Conservation (phyloP, 2,797 vertebrate genomes). For the Cirrhinus mrigala region DNA sequence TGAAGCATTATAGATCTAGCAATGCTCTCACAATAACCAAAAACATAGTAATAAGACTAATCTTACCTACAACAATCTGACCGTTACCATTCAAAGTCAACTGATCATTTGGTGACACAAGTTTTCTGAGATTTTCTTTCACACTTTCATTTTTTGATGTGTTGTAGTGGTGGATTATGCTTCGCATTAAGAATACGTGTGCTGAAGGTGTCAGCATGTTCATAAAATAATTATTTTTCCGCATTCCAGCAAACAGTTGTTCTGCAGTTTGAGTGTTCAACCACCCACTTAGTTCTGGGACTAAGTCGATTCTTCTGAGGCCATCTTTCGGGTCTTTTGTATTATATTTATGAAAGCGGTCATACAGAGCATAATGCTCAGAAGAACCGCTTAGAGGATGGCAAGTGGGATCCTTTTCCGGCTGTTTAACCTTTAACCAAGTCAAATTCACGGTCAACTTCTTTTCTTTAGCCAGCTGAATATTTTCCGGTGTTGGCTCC, state of each 20-base stretch:
- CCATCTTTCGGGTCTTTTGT: slow-evolving; percentile 25
- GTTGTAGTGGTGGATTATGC: slow-evolving; percentile 14
- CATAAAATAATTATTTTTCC: slow-evolving; percentile 5
- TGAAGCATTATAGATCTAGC: not conserved
- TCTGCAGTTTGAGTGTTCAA: not conserved
- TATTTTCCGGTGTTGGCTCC: slow-evolving; percentile 1
- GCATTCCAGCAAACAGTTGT: slow-evolving; percentile 4
- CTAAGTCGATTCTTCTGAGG: not conserved
- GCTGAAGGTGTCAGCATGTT: slow-evolving; percentile 5
- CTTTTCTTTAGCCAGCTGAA: not conserved
- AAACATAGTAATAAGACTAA: too few relatives aligned
- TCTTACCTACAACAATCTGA: too few relatives aligned
- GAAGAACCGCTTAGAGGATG: slow-evolving; percentile 11
- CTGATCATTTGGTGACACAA: too few relatives aligned
- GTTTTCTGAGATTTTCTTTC: too few relatives aligned
- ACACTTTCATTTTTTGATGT: not conserved
- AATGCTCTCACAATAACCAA: not conserved
- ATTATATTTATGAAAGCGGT: not conserved
- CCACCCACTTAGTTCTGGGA: slow-evolving; percentile 26
- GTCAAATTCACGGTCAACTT: slow-evolving; percentile 1
- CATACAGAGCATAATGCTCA: slow-evolving; percentile 15
- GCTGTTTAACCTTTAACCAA: not conserved
- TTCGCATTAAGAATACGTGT: slow-evolving; percentile 2
- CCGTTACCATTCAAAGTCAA: too few relatives aligned
- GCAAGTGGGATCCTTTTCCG: not conserved